Conservation (phyloP, 37 sponge, comb jelly and placozoan species). For the Agelas oroides region DNA sequence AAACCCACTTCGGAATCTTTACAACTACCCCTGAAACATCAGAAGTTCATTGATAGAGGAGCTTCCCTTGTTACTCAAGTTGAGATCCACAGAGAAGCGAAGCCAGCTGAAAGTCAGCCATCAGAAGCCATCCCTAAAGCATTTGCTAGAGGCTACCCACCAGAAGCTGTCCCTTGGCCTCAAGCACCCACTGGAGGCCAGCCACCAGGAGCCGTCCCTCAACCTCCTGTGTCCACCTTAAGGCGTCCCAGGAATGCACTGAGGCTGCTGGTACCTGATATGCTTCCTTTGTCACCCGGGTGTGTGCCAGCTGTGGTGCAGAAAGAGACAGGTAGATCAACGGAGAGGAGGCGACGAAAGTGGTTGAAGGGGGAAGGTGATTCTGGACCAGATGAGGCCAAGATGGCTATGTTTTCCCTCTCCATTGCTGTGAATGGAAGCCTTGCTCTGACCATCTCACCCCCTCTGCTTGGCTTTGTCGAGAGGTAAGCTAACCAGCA, state of each 20-base stretch:
- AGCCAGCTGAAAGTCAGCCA: too few species aligned
- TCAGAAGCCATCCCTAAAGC: too few species aligned
- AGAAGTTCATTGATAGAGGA: too few species aligned
- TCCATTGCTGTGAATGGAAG: conserved; percentile 13
- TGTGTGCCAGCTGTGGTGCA: neutral
- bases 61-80: too few species aligned
- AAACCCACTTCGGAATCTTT: neutral
- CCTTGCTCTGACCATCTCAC: conserved; percentile 20
- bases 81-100: too few species aligned
- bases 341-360: conserved; percentile 9
- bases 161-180: too few species aligned
- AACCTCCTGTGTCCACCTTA: neutral
- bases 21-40: too few species aligned
- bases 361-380: neutral
- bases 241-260: neutral
- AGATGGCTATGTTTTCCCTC: conserved; percentile 18
- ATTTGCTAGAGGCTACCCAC: too few species aligned
- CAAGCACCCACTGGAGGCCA: too few species aligned
- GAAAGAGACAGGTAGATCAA: neutral
- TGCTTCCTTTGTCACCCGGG: neutral
- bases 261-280: neutral
- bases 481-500: conserved; percentile 12
- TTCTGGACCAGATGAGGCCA: neutral
- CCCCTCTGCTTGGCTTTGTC: conserved; percentile 23
- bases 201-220: neutral